Percentiles rank a stretch among this genome's conserved stretches.
Conservation (phyloP, 2,113 vertebrate genomes). For the Gobio gobio region DNA sequence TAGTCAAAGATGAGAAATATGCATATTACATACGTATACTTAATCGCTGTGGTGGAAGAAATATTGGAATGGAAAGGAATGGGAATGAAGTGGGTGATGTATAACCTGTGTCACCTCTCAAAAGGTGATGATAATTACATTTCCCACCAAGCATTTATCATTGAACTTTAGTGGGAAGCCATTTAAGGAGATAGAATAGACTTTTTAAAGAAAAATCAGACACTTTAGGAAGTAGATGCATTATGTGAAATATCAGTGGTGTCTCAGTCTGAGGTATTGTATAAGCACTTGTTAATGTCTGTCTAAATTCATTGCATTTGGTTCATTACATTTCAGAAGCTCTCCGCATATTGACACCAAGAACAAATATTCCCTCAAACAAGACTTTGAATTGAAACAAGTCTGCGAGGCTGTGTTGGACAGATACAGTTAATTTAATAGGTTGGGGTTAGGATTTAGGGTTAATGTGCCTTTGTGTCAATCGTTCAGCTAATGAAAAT, state of each 20-base stretch:
- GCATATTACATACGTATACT: slow-evolving; percentile 13
- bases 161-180: background rate
- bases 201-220: background rate
- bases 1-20: slow-evolving; percentile 30
- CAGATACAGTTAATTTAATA: background rate
- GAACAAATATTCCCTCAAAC: background rate
- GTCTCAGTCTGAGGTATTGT: background rate
- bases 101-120: slow-evolving; percentile 13
- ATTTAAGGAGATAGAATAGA: background rate
- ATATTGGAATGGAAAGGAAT: slow-evolving; percentile 8
- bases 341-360: background rate
- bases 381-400: background rate
- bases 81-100: slow-evolving; percentile 20
- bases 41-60: background rate
- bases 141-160: background rate
- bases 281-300: background rate
- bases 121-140: slow-evolving; percentile 33
- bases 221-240: background rate
- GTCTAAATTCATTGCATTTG: too few relatives aligned
- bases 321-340: background rate
- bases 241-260: background rate
- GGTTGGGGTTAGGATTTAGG: background rate
- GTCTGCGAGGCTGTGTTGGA: background rate
- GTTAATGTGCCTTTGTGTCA: background rate
- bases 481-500: background rate